phyloP scores from a whole-genome alignment of 2,797 vertebrate species.

The Pseudocheirus occidentalis region DNA sequence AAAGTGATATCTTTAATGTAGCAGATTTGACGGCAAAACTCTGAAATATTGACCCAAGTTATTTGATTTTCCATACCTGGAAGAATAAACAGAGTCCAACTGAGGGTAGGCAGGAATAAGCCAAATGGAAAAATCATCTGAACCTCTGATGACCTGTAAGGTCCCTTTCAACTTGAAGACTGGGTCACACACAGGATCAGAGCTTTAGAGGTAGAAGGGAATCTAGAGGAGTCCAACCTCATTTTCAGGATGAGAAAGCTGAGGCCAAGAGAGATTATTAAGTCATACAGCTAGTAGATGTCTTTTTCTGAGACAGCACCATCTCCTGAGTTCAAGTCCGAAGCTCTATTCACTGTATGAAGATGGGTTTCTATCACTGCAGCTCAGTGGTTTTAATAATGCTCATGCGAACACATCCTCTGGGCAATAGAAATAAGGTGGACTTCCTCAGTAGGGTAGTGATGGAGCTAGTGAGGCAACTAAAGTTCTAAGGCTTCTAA shows the following conservation, averaged over 20 bases:
- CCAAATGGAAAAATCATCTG: background rate
- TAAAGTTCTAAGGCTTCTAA: background rate
- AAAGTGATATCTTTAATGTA: background rate
- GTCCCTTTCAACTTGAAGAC: background rate
- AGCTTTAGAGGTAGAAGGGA: background rate
- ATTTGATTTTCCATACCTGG: background rate
- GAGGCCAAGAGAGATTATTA: background rate
- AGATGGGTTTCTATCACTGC: background rate
- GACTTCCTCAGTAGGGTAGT: background rate
- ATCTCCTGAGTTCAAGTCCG: background rate
- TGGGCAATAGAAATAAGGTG: background rate
- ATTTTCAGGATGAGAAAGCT: background rate
- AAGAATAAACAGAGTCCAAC: background rate
- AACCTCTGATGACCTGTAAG: background rate
- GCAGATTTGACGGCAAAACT: background rate
- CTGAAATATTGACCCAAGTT: background rate
- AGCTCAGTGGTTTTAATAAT: background rate
- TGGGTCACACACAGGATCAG: background rate
- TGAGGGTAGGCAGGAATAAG: background rate
- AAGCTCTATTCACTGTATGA: background rate
- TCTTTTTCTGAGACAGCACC: background rate
- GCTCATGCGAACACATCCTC: background rate
- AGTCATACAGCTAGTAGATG: constrained; percentile 19
- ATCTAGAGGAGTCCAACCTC: background rate
- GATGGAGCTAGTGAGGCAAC: background rate